Conservation (phyloP, 2,888 invertebrate genomes). For the Pollenia amentaria region DNA sequence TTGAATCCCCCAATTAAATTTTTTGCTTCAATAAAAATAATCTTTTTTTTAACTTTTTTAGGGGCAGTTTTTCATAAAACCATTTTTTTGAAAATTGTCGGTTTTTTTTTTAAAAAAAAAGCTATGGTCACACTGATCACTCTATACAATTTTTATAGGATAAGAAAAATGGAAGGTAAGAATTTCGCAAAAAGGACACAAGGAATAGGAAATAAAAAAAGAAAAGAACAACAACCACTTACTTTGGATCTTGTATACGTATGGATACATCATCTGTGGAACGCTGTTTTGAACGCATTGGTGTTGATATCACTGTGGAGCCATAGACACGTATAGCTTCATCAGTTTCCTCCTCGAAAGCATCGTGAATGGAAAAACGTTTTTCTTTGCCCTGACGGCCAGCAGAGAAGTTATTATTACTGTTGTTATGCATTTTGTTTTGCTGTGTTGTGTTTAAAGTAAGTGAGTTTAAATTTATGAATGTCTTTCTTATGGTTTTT, state of each 20-base stretch:
- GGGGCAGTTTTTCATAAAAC: too few species aligned
- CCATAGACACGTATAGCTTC: conserved; percentile 93
- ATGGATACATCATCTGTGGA: conserved; percentile 86
- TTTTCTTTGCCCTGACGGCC: conserved; percentile 85
- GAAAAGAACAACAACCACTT: conserved; percentile 74
- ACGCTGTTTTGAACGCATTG: conserved; percentile 87
- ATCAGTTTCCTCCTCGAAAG: conserved; percentile 93
- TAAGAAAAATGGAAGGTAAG: not conserved
- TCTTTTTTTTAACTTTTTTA: too few species aligned
- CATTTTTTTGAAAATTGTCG: too few species aligned
- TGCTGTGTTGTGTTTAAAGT: conserved; percentile 3
- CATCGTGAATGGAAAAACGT: conserved; percentile 93
- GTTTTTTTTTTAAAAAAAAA: too few species aligned
- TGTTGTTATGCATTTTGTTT: conserved; percentile 69
- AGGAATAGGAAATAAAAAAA: conserved; percentile 3
- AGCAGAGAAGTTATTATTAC: conserved; percentile 66
- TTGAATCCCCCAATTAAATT: too few species aligned
- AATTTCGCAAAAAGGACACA: not conserved
- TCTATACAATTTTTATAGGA: too few species aligned
- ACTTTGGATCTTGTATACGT: conserved; percentile 85
- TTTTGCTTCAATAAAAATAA: too few species aligned
- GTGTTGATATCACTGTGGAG: conserved; percentile 89
- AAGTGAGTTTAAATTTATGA: not conserved
- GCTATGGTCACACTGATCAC: too few species aligned
- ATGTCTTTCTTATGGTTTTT: not conserved